Evolutionary conservation across 2,113 vertebrate species (phyloP).

Genomic region (Colaptes auratus): DNA sequence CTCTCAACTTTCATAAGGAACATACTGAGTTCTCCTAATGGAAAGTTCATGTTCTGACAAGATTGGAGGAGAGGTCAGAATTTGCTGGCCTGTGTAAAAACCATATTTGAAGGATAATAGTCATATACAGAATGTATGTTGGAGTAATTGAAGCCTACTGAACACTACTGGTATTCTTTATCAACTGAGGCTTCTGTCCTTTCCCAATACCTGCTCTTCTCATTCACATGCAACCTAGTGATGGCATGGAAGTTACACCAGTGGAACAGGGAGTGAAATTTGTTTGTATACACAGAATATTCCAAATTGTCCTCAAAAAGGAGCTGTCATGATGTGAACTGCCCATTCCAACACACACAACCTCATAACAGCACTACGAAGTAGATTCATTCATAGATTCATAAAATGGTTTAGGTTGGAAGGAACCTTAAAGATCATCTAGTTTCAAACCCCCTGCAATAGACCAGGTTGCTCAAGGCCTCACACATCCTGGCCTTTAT

Average conservation of each 20-base stretch:
- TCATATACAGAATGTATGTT: neutral
- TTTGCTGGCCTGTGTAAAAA: neutral
- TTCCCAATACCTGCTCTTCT: neutral
- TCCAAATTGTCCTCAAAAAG: neutral
- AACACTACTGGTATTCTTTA: neutral
- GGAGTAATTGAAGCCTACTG: neutral
- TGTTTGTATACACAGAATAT: neutral
- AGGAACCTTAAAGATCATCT: too few species aligned
- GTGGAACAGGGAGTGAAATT: neutral
- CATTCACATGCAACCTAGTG: neutral
- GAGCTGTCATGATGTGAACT: neutral
- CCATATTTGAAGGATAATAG: neutral
- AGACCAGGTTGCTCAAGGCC: too few species aligned
- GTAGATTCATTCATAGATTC: neutral
- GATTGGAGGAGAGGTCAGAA: neutral
- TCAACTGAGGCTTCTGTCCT: neutral
- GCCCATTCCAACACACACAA: neutral
- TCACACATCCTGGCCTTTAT: too few species aligned
- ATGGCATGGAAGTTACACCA: neutral
- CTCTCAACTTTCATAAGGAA: fast-evolving
- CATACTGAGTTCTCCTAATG: neutral
- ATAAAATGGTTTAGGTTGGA: too few species aligned
- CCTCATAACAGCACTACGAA: neutral
- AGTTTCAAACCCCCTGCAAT: too few species aligned
- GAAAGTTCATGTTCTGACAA: neutral